Percentiles rank a stretch among this genome's conserved stretches.
Conservation (phyloP, 1,140 invertebrate genomes). For the Ips nitidus region DNA sequence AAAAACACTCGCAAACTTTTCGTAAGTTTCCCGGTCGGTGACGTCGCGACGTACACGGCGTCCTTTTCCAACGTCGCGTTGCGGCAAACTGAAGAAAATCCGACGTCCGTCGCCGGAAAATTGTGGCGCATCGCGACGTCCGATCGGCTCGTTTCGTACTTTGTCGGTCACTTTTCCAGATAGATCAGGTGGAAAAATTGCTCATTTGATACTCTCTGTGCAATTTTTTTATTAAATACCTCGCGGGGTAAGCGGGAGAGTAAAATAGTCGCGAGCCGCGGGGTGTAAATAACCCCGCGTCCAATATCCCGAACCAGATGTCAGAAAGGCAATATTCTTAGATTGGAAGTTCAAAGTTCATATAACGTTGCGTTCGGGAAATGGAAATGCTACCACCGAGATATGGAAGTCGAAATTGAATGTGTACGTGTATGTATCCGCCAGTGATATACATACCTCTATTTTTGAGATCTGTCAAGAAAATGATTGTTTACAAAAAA, state of each 20-base stretch:
- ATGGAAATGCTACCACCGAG: too few species aligned
- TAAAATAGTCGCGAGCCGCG: background rate
- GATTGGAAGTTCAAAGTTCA: too few species aligned
- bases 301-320: too few species aligned
- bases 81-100: constrained; percentile 48
- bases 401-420: too few species aligned
- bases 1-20: background rate
- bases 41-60: constrained; percentile 29
- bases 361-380: too few species aligned
- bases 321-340: too few species aligned
- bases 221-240: background rate
- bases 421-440: too few species aligned
- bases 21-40: background rate
- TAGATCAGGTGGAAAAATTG: background rate
- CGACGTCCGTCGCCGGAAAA: constrained; percentile 46
- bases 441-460: too few species aligned
- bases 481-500: too few species aligned
- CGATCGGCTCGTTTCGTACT: constrained; percentile 33
- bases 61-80: constrained; percentile 35
- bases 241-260: background rate
- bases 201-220: background rate
- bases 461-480: too few species aligned
- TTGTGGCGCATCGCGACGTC: constrained; percentile 47
- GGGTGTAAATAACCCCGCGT: background rate
- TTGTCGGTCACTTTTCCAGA: constrained; percentile 24